Base-by-base conservation (phyloP, 2,888 invertebrate genomes). In the Smittia sp. region DNA sequence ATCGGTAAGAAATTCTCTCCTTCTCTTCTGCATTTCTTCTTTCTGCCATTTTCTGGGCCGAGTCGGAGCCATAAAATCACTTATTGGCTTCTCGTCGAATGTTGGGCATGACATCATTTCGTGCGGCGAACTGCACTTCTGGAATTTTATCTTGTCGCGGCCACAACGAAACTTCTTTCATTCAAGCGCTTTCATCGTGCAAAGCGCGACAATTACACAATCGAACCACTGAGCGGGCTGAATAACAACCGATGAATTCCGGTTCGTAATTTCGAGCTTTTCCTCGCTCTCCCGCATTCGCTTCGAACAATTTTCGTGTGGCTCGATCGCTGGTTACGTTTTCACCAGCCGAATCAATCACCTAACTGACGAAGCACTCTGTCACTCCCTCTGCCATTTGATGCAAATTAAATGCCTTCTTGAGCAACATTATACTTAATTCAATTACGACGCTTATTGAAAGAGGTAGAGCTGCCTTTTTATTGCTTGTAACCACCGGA, bases 331-430 rank as follows among this genome's bases (percentile, higher is more conserved):
- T 32, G 9, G 32, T 32, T 32, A 32, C 32, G 32, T 32, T 32
- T 32, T 32, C 32, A 32, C 32, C 32, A 6, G 32, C 9, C 32
- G 32, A 32, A 32, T 32, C 32, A 32, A 32, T 32, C 3, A 32
- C 32, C 3, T 32, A 32, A 32, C 32, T 32, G 32, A 32, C 9
- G 32, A 32, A 32, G 9, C 9, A 32, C 9, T 32, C 32, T 32
- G 32, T 32, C 32, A 32, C 32, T 32, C 32, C 32, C 32, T 32
- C 3, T 46, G 46, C 46, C 11, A 46, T 46, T 46, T 46, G n/a
- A 46, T 46, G 46, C 46, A n/a, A 46, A 46, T 46, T 46, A 15
- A 46, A 46, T 46, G 46, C 46, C 46, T 46, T 46, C 46, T 46
- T 46, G 15, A 46, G 46, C 15, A 46, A 46, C 46, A 3, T 46